A percentile compares a stretch with the other conserved stretches of the same genome.
Conservation (phyloP, 2,113 vertebrate species). For the Capreolus pygargus region DNA sequence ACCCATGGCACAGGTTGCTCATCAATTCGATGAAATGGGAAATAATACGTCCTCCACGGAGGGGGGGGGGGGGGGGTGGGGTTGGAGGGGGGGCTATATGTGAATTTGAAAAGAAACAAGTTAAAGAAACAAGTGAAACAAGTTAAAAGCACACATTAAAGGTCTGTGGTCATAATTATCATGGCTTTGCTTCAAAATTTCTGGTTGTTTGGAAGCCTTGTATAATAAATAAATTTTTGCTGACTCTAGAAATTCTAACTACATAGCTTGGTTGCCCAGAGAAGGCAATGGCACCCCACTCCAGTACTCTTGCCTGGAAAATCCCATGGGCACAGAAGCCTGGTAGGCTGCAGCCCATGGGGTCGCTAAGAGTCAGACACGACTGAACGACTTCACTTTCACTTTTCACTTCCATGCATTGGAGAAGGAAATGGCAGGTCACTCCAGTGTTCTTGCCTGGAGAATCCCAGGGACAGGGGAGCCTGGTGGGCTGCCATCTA, state of each 20-base stretch:
- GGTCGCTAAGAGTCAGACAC: no score
- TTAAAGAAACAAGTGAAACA: no score
- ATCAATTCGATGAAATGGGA: accelerated
- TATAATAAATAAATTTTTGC: not conserved
- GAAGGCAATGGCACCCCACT: no score
- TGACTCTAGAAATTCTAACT: not conserved
- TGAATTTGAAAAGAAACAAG: not conserved
- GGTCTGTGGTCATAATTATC: not conserved
- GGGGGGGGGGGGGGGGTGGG: accelerated
- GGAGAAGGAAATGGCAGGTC: no score
- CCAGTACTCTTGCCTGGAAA: no score
- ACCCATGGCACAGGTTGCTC: not conserved
- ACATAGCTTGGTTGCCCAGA: not conserved
- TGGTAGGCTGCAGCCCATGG: no score
- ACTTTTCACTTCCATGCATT: no score
- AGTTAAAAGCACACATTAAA: not conserved
- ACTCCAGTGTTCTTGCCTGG: no score
- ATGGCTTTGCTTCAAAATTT: not conserved
- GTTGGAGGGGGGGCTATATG: not conserved
- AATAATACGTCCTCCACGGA: not conserved
- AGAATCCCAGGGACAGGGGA: no score
- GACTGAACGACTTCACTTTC: no score
- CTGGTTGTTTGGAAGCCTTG: not conserved
- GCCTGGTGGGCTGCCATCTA: no score
- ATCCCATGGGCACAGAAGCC: no score